Conservation (phyloP, 2,888 invertebrate genomes). For the Parelbella ahira region DNA sequence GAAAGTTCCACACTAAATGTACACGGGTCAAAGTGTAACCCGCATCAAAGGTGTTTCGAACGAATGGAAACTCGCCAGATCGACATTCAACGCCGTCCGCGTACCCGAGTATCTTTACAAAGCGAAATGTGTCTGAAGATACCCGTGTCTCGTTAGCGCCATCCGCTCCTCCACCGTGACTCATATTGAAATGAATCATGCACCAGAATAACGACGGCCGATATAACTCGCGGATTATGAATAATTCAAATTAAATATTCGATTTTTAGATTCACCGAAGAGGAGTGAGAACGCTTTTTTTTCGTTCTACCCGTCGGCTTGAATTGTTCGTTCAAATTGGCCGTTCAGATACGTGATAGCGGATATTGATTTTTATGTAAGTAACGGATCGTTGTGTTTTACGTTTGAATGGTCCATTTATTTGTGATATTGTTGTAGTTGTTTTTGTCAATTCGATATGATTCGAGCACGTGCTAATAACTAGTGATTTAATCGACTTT, state of each 20-base stretch:
- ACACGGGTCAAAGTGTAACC: constrained; percentile 9
- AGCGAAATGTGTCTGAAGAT: constrained; percentile 35
- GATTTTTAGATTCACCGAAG: constrained; percentile 27
- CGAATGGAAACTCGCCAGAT: background rate
- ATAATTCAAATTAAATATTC: constrained; percentile 37
- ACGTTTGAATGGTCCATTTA: too few relatives aligned
- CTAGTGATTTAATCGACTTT: too few relatives aligned
- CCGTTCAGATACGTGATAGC: constrained; percentile 9
- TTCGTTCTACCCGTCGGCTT: too few relatives aligned
- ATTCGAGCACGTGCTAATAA: too few relatives aligned
- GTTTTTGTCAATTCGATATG: too few relatives aligned
- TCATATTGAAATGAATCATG: constrained; percentile 38
- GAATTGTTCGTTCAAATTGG: constrained; percentile 14
- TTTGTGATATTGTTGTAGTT: too few relatives aligned
- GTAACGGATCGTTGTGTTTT: constrained; percentile 1
- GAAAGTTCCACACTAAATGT: constrained; percentile 43
- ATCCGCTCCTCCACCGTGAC: constrained; percentile 38
- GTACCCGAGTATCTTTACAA: constrained; percentile 11
- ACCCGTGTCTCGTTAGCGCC: constrained; percentile 47
- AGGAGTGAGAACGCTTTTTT: background rate
- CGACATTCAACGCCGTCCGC: constrained; percentile 5
- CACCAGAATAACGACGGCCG: constrained; percentile 34
- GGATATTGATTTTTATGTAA: constrained; percentile 9
- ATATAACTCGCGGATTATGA: constrained; percentile 28
- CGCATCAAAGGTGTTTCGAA: background rate